phyloP scores from a whole-genome alignment of 2,888 invertebrate genomes.

The Lepidocyrtoides sp. region DNA sequence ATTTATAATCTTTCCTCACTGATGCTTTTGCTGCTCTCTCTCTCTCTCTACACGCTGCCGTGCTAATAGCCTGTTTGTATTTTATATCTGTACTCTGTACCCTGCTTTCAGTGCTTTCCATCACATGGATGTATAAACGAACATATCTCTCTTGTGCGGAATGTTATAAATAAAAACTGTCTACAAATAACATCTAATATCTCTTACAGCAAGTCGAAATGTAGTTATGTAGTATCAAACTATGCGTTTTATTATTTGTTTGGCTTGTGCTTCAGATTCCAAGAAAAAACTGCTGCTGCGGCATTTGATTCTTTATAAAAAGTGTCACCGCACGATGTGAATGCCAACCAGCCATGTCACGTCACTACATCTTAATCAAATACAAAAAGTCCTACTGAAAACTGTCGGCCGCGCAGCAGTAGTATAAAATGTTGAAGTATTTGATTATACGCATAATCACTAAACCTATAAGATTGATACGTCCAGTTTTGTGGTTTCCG shows the following conservation, averaged over 20 bases:
- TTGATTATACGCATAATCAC: slow-evolving; percentile 8
- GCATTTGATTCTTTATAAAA: slow-evolving; percentile 79
- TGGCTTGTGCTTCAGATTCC: slow-evolving; percentile 80
- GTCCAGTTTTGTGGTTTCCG: slow-evolving; percentile 74
- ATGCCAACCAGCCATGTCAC: slow-evolving; percentile 80
- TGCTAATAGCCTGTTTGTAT: slow-evolving; percentile 44
- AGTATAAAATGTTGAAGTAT: not conserved
- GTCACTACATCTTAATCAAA: slow-evolving; percentile 80
- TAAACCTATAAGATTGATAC: not conserved
- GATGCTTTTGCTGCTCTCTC: slow-evolving; percentile 57
- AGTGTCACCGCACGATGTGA: slow-evolving; percentile 79
- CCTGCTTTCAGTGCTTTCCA: not conserved
- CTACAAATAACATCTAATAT: slow-evolving; percentile 13
- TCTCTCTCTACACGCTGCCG: slow-evolving; percentile 1
- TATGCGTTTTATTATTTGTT: slow-evolving; percentile 71
- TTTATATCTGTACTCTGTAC: slow-evolving; percentile 17
- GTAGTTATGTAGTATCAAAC: slow-evolving; percentile 47
- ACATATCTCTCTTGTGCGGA: not conserved
- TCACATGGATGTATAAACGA: not conserved
- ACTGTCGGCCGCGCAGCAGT: slow-evolving; percentile 54
- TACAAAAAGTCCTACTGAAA: slow-evolving; percentile 50
- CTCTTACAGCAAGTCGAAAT: slow-evolving; percentile 27
- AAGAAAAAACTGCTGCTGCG: slow-evolving; percentile 75
- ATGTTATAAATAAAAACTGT: not conserved
- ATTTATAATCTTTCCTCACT: slow-evolving; percentile 75